Conservation (phyloP, 1,140 invertebrate species). For the Microplitis demolitor region DNA sequence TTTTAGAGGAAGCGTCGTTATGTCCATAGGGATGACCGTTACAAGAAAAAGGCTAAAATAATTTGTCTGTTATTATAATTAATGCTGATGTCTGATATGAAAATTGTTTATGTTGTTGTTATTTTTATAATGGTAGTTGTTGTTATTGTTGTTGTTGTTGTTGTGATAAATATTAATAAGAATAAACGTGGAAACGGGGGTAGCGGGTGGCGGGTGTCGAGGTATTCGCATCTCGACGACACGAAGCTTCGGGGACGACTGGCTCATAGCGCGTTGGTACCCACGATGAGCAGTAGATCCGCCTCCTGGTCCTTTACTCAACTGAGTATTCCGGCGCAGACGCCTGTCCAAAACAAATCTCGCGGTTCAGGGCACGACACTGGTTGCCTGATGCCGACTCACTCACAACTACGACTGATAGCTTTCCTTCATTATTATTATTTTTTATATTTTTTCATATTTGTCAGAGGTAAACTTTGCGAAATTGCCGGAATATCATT, state of each 20-base stretch:
- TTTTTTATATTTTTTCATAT: too few species aligned
- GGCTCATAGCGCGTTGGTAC: slow-evolving; percentile 26
- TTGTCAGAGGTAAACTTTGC: too few species aligned
- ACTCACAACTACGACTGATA: too few species aligned
- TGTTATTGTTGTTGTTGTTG: not conserved
- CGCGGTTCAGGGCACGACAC: slow-evolving; percentile 1
- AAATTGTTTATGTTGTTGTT: too few species aligned
- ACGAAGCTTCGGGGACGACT: slow-evolving; percentile 58
- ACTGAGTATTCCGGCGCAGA: slow-evolving; percentile 47
- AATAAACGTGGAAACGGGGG: slow-evolving; percentile 5
- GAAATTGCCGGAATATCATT: too few species aligned
- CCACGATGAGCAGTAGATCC: slow-evolving; percentile 32
- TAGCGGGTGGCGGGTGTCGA: slow-evolving; percentile 30
- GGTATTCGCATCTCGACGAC: slow-evolving; percentile 53
- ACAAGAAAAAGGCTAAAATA: too few species aligned
- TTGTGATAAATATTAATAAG: not conserved
- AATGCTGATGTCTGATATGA: too few species aligned
- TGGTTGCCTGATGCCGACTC: not conserved
- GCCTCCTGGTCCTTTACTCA: slow-evolving; percentile 40
- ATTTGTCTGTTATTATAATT: too few species aligned
- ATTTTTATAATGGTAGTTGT: too few species aligned
- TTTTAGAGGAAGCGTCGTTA: too few species aligned
- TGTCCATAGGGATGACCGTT: too few species aligned
- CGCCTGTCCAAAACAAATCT: slow-evolving; percentile 48
- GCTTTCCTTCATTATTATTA: too few species aligned